Conservation (phyloP, 2,888 invertebrate species). For the Conchocele bisecta region DNA sequence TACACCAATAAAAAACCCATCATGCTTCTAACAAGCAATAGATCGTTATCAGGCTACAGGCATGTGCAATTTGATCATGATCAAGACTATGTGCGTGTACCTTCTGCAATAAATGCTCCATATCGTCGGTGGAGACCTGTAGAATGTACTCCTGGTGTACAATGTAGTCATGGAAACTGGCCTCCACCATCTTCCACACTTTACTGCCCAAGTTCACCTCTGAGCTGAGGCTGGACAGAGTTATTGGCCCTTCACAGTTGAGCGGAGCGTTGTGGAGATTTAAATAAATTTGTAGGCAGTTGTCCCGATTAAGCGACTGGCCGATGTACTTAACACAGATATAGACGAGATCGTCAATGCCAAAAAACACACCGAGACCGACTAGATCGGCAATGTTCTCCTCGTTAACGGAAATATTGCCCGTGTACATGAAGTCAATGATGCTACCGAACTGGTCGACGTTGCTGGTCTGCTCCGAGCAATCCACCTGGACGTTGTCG, state of each 20-base stretch:
- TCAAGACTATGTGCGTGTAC: no score
- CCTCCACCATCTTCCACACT: constrained; percentile 27
- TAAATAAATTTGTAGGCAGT: constrained; percentile 35
- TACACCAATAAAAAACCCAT: no score
- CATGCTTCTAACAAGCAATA: no score
- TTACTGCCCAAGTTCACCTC: constrained; percentile 7
- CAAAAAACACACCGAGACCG: constrained; percentile 32
- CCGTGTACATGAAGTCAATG: constrained; percentile 47
- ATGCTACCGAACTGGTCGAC: constrained; percentile 22
- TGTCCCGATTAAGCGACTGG: constrained; percentile 13
- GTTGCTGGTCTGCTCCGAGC: constrained; percentile 16
- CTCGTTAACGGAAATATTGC: constrained; percentile 26
- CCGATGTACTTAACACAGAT: constrained; percentile 20
- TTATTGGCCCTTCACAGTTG: no score
- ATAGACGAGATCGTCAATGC: constrained; percentile 29
- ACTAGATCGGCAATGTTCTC: constrained; percentile 26
- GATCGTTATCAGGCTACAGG: no score
- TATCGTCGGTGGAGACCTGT: constrained; percentile 29
- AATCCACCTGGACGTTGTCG: neutral
- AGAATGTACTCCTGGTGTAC: constrained; percentile 31
- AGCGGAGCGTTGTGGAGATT: constrained; percentile 10
- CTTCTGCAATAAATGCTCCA: constrained; percentile 3
- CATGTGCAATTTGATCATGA: no score
- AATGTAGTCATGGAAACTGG: constrained; percentile 26
- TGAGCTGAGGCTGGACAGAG: neutral